phyloP scores from a whole-genome alignment of 2,888 invertebrate species.

The Apamea sordens region DNA sequence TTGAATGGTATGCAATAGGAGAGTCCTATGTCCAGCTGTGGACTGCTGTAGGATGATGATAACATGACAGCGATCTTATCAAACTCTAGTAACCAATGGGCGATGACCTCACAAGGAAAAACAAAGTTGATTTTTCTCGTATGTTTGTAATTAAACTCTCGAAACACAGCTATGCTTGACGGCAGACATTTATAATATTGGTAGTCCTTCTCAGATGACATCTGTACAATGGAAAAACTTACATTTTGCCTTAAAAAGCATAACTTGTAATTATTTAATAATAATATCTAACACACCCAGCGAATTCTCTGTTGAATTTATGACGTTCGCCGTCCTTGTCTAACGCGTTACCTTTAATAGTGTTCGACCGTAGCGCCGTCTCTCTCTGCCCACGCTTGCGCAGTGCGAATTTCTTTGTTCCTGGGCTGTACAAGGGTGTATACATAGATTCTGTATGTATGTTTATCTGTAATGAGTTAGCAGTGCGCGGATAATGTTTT shows the following conservation, averaged over 20 bases:
- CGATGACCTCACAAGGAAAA: not conserved
- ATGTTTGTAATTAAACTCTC: not conserved
- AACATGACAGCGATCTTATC: no score
- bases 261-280: constrained; percentile 42
- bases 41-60: no score
- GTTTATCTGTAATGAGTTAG: constrained; percentile 39
- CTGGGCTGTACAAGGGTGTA: not conserved
- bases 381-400: constrained; percentile 74
- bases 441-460: constrained; percentile 11
- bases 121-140: not conserved
- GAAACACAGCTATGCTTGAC: not conserved
- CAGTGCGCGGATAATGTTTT: constrained; percentile 17
- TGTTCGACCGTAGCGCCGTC: constrained; percentile 62
- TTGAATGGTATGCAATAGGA: no score
- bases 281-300: constrained; percentile 44
- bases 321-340: constrained; percentile 68
- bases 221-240: not conserved
- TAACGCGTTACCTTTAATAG: constrained; percentile 29
- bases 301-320: constrained; percentile 71
- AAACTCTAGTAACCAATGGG: not conserved
- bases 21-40: no score
- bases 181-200: not conserved
- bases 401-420: constrained; percentile 70
- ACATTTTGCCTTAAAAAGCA: not conserved
- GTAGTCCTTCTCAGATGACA: not conserved